Evolutionary conservation across 2,888 invertebrate species (phyloP), one percentile per base, ranked within the genome.

Genomic region (Athalia rosae): DNA sequence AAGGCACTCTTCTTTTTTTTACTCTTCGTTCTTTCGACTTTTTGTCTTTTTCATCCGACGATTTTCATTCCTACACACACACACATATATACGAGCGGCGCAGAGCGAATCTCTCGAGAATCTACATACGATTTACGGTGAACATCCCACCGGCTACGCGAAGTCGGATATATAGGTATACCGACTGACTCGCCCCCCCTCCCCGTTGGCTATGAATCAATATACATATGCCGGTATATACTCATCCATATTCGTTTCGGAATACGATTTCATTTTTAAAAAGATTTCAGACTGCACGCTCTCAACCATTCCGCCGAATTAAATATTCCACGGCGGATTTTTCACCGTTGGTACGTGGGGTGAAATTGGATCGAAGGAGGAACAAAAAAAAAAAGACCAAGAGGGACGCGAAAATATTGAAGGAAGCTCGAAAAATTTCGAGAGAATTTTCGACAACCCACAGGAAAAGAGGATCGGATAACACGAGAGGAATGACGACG

Each of bases 141-240:
- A 58, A 45, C 8, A 71, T 58, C 45, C 47, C 45, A 58, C 58
- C 7, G 71, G 58, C 45, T 71, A 28, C 71, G 58, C 71, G 28
- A 71, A 71, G 71, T 71, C 71, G 71, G 58, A 58, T 71, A n/a
- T n/a, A n/a, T n/a, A n/a, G n/a, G n/a, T n/a, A n/a, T n/a, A 71
- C 13, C 58, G 58, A 58, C 71, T 28, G 67, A 48, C 53, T 67
- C 67, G 48, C 69, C 53, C 71, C 4, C 56, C 50, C 7, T 11
- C 15, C 13, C 69, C 66, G 48, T 15, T 48, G 66, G 71, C 58
- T 13, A 45, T 71, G 71, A 71, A 71, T 71, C 71, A 71, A 71
- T 71, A 58, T 71, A 47, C 64, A 47, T 64, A 64, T 64, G 47
- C 47, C 47, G n/a, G 50, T 58, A 11, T 28, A 56, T 56, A 58